Evolutionary conservation across 2,113 vertebrate species (phyloP).

Genomic region (Hippoglossus stenolepis): DNA sequence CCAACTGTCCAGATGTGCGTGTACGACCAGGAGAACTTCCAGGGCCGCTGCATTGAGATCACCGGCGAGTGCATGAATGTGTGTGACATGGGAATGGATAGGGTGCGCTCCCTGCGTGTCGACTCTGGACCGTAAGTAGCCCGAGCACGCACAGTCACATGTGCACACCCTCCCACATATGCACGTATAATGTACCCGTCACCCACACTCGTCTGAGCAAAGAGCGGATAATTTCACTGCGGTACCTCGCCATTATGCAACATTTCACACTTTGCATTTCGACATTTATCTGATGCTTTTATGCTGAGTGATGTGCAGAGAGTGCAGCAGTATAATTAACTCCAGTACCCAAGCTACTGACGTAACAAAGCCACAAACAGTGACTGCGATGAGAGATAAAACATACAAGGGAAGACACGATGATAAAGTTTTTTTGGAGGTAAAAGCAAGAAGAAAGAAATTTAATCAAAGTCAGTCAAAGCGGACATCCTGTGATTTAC

Average conservation of each 20-base stretch:
- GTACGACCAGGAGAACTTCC: slow-evolving; percentile 85
- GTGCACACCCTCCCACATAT: slow-evolving; percentile 9
- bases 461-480: background rate
- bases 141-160: background rate
- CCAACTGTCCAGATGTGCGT: slow-evolving; percentile 71
- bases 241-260: slow-evolving; percentile 37
- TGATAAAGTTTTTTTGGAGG: background rate
- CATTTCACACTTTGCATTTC: slow-evolving; percentile 48
- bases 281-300: slow-evolving; percentile 48
- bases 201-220: slow-evolving; percentile 33
- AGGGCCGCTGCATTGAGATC: slow-evolving; percentile 83
- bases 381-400: background rate
- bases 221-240: slow-evolving; percentile 36
- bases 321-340: slow-evolving; percentile 29
- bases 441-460: background rate
- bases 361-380: slow-evolving; percentile 10
- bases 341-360: slow-evolving; percentile 10
- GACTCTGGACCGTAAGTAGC: slow-evolving; percentile 82
- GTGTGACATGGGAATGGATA: slow-evolving; percentile 82
- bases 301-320: slow-evolving; percentile 16
- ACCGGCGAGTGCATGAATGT: slow-evolving; percentile 79
- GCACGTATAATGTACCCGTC: slow-evolving; percentile 14
- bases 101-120: slow-evolving; percentile 81
- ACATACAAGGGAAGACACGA: background rate
- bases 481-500: too few relatives aligned